phyloP scores from a whole-genome alignment of 1,140 invertebrate genomes.

The Triops longicaudatus region DNA sequence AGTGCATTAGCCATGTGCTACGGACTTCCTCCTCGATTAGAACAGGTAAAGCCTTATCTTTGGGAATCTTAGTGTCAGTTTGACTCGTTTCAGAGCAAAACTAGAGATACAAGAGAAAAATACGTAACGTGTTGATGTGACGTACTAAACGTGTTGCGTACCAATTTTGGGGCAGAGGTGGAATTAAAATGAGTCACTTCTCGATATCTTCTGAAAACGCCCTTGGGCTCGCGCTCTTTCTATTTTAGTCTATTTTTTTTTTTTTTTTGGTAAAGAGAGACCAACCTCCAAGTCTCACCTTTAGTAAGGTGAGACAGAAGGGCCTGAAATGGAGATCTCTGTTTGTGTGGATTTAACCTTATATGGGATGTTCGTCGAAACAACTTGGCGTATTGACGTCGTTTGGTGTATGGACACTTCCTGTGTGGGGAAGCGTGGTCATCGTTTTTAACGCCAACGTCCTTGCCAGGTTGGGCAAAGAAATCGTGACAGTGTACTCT shows the following conservation, averaged over 20 bases:
- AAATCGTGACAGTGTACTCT: neutral
- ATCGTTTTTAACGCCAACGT: conserved; percentile 11
- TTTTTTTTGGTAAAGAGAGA: no score
- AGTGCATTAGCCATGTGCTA: neutral
- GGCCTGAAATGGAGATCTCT: neutral
- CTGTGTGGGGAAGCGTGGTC: neutral
- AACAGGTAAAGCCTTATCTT: neutral
- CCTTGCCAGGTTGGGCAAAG: neutral
- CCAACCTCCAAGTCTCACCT: no score
- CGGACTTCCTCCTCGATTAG: conserved; percentile 13
- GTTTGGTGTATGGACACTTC: neutral
- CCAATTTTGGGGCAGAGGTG: no score
- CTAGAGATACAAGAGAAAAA: no score
- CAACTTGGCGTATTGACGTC: neutral
- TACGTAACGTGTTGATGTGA: no score
- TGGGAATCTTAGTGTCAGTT: neutral
- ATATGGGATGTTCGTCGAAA: neutral
- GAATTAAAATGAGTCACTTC: no score
- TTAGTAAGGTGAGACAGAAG: neutral
- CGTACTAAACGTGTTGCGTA: no score
- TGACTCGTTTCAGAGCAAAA: no score
- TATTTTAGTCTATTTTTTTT: no score
- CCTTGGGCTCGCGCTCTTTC: no score
- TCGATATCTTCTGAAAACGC: no score
- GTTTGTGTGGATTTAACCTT: neutral